phyloP scores from a whole-genome alignment of 2,113 vertebrate genomes.

The Pangasianodon hypophthalmus region DNA sequence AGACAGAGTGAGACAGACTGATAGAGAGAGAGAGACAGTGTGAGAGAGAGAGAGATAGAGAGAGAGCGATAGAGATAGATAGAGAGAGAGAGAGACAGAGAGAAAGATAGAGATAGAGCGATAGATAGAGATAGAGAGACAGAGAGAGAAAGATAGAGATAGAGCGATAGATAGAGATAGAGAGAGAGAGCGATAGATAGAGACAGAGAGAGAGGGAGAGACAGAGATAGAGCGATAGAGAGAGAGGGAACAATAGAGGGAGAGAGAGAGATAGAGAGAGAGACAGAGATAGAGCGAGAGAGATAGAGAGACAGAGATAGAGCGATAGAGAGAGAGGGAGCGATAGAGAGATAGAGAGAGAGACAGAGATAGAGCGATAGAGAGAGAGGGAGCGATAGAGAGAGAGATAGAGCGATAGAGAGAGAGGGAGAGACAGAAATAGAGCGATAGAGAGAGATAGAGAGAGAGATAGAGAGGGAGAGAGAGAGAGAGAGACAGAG shows the following conservation, averaged over 20 bases:
- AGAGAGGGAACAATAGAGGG: neutral
- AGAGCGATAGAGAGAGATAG: neutral
- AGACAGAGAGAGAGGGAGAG: neutral
- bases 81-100: neutral
- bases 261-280: neutral
- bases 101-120: no score
- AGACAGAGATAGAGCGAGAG: neutral
- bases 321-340: no score
- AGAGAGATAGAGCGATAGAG: neutral
- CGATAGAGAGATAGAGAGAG: no score
- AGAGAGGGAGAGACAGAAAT: neutral
- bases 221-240: neutral
- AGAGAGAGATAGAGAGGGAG: neutral
- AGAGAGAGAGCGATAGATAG: neutral
- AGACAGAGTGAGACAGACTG: no score
- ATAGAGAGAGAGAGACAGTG: neutral
- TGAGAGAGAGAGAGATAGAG: neutral
- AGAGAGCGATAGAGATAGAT: no score
- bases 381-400: neutral
- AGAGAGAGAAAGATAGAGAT: no score
- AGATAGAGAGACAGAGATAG: constrained; percentile 2
- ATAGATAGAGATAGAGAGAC: no score
- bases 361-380: neutral
- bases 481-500: neutral
- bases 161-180: no score